Evolutionary conservation across 2,113 vertebrate genomes (phyloP).

Genomic region (Platycercus adscitus): DNA sequence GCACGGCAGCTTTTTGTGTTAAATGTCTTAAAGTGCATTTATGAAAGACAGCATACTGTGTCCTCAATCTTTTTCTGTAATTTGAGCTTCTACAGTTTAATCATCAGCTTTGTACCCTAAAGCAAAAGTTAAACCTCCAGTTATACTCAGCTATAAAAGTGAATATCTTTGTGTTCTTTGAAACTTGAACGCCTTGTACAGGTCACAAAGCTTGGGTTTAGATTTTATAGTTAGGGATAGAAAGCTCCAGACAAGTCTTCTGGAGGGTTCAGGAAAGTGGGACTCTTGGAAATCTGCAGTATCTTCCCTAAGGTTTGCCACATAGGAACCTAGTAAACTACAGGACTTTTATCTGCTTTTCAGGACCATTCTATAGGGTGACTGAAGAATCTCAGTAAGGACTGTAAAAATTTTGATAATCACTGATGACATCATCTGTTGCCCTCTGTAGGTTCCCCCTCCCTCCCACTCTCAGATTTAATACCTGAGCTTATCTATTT

Average conservation of each 20-base stretch:
- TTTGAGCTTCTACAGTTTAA: neutral
- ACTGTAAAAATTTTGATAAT: neutral
- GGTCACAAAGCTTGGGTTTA: neutral
- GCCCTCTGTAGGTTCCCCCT: neutral
- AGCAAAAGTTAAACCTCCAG: neutral
- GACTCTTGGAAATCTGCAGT: neutral
- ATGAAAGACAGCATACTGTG: neutral
- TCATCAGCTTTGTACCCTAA: neutral
- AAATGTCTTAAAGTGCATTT: neutral
- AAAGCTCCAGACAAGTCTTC: neutral
- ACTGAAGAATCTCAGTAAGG: neutral
- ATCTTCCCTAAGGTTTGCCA: neutral
- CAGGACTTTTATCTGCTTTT: neutral
- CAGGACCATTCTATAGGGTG: neutral
- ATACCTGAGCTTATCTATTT: neutral
- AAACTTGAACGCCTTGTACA: neutral
- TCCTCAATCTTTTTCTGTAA: neutral
- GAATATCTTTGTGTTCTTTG: neutral
- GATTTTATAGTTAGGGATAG: neutral
- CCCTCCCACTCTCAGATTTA: neutral
- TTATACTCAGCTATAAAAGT: neutral
- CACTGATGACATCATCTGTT: neutral
- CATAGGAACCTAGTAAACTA: neutral
- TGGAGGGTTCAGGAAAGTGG: fast-evolving
- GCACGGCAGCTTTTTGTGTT: neutral